Evolutionary conservation across 2,797 vertebrate species (phyloP).

Genomic region (Hyperoplus lanceolatus): DNA sequence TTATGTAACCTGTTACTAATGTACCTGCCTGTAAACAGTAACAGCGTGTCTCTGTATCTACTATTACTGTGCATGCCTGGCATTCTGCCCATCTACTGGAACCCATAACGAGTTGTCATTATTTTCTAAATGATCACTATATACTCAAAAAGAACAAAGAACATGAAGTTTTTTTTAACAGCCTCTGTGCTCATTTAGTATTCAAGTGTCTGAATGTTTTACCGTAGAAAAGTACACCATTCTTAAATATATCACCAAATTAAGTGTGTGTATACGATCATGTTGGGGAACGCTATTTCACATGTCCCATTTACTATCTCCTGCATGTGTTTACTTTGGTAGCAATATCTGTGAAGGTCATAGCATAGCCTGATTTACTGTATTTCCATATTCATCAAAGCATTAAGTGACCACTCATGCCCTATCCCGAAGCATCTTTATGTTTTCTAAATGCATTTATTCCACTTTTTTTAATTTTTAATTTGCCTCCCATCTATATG

Average conservation of each 20-base stretch:
- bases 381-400: not conserved
- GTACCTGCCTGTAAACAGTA: too few relatives aligned
- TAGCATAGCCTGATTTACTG: not conserved
- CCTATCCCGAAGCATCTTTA: not conserved
- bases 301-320: not conserved
- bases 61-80: too few relatives aligned
- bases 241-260: not conserved
- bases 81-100: too few relatives aligned
- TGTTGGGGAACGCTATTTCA: too few relatives aligned
- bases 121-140: too few relatives aligned
- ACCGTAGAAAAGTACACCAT: not conserved
- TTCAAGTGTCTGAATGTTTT: not conserved
- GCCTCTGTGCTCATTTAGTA: not conserved
- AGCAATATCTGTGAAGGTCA: not conserved
- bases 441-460: slow-evolving; percentile 8
- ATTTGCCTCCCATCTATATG: not conserved
- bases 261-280: not conserved
- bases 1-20: too few relatives aligned
- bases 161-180: not conserved
- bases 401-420: not conserved
- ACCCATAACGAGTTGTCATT: too few relatives aligned
- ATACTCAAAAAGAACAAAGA: not conserved
- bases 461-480: not conserved
- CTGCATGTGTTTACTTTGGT: not conserved
- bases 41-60: too few relatives aligned